Base-by-base conservation (phyloP, 2,797 vertebrate species). In the Melanotaenia maccullochi region DNA sequence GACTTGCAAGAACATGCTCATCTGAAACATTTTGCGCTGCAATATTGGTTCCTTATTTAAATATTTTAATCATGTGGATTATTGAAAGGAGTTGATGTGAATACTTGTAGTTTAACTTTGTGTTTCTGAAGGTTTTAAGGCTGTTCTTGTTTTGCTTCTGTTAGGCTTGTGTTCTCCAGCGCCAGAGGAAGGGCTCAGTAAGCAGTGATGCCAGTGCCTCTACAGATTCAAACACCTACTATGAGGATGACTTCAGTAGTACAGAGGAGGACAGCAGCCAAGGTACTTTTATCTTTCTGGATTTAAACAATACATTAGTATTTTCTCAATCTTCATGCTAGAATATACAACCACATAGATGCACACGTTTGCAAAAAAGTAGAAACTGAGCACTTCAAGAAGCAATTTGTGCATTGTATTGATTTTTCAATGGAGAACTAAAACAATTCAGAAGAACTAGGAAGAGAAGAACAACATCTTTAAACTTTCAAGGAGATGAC, bases 201-300 rank as follows among this genome's bases (percentile, higher is more conserved):
- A 99, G 98, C 93, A 99, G 98, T 0, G 98, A 99, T 0, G 97
- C 96, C 85, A 99, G 97, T 0, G 97, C 98, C 81, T 99, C 98
- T 64, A 99, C 98, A 0, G 98, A 99, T 85, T 99, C 98, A 7
- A 99, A 99, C 91, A 99, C 98, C 24, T 99, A 99, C 92, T 99
- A 99, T 0, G 97, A 99, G 90, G 98, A 99, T 74, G 98, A 99
- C 75, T 99, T 99, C 89, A 99, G 97, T 93, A 99, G 98, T 82
- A 99, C 98, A 0, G 98, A 99, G 93, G 98, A 99, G 90, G 98
- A 99, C 83, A 99, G 98, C 94, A 99, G 97, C 88, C 98, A 99
- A 96, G 97, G 97, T 99, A 94, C 73, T 66, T 30, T 49, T 0
- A 49, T 65, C 42, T 5, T 52, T 72, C 49, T 79, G 56, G 12